phyloP scores from a whole-genome alignment of 2,888 invertebrate genomes.

The Cephus spinipes region DNA sequence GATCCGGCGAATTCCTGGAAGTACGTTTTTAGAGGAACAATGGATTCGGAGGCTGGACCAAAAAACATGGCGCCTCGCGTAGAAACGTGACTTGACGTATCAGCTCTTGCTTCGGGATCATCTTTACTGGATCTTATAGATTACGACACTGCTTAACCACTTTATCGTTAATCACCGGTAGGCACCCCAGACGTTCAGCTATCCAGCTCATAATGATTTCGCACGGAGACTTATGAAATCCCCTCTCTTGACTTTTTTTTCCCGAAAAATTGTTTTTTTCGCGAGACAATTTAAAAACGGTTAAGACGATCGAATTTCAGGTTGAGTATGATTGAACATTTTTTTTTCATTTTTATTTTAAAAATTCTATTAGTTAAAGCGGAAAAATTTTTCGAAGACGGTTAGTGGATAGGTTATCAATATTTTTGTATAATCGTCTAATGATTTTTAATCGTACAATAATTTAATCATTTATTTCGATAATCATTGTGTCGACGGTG shows the following conservation, averaged over 20 bases:
- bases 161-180: neutral
- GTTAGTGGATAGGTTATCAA: neutral
- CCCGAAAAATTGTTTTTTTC: no score
- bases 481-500: neutral
- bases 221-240: no score
- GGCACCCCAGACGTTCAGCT: neutral
- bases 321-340: no score
- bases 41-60: neutral
- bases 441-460: neutral
- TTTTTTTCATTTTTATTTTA: no score
- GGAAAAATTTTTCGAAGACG: no score
- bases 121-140: neutral
- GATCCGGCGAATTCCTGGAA: neutral
- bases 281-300: no score
- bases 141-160: neutral
- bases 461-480: neutral
- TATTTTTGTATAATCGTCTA: neutral
- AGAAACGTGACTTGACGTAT: neutral
- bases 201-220: neutral
- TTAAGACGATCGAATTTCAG: no score
- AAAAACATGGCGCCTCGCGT: neutral
- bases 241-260: no score
- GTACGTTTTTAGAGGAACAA: neutral
- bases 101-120: neutral
- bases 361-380: no score